Conservation (phyloP, 2,113 vertebrate genomes). For the Brachionichthys hirsutus region DNA sequence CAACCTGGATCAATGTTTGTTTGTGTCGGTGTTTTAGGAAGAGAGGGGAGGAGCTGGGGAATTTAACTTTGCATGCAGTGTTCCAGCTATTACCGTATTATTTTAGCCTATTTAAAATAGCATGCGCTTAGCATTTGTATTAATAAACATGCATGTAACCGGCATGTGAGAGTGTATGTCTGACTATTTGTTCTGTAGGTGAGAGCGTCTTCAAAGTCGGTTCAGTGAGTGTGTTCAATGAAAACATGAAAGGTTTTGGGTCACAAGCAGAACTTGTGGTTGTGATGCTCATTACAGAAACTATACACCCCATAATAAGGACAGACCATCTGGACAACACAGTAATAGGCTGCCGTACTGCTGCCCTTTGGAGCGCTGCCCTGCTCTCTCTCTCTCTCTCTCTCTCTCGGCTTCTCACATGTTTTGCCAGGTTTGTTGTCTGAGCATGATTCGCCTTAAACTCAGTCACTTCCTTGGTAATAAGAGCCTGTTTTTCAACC, state of each 20-base stretch:
- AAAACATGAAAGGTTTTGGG: constrained; percentile 39
- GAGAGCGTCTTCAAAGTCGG: background rate
- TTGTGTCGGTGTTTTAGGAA: constrained; percentile 45
- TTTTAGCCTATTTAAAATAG: no score
- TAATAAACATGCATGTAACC: background rate
- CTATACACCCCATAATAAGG: constrained; percentile 62
- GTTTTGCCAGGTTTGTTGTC: constrained; percentile 63
- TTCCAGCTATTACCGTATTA: no score
- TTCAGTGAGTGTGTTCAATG: constrained; percentile 15
- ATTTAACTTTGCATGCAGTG: no score
- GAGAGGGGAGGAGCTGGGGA: background rate
- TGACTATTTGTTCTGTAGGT: background rate
- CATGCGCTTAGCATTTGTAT: no score
- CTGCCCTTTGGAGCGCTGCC: constrained; percentile 57
- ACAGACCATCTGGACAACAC: constrained; percentile 64
- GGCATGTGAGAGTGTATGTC: background rate
- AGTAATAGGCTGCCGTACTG: constrained; percentile 49
- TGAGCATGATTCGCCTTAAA: constrained; percentile 56
- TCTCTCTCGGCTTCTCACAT: constrained; percentile 38
- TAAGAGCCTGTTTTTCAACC: no score
- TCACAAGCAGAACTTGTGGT: constrained; percentile 34
- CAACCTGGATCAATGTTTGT: constrained; percentile 47
- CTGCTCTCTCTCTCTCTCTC: constrained; percentile 31
- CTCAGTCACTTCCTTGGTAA: constrained; percentile 43
- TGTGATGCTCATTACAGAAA: constrained; percentile 50